Percentiles rank a stretch among this genome's conserved stretches.
phyloP scores from a whole-genome alignment of 2,888 invertebrate species.

The Drosophila kambysellisi region DNA sequence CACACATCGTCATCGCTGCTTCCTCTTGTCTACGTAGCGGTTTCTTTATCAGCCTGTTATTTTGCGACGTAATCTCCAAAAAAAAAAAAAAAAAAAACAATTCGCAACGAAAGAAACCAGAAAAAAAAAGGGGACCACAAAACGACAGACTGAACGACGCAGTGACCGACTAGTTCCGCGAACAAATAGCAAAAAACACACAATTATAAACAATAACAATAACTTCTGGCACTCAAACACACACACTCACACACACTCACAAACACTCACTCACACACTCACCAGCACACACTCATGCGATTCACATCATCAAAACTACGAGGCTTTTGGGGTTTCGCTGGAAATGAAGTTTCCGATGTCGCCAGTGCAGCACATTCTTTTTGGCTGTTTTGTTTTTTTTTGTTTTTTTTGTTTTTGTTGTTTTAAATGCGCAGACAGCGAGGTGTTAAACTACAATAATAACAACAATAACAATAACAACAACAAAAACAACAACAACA shows the following conservation, averaged over 20 bases:
- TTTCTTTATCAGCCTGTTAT: conserved; percentile 49
- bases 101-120: background rate
- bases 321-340: conserved; percentile 27
- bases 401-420: conserved; percentile 1
- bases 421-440: conserved; percentile 47
- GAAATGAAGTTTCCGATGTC: conserved; percentile 58
- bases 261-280: conserved; percentile 13
- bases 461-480: conserved; percentile 20
- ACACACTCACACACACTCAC: background rate
- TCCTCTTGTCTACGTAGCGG: conserved; percentile 22
- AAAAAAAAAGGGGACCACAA: conserved; percentile 1
- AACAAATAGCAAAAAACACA: conserved; percentile 26
- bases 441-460: conserved; percentile 58
- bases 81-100: conserved; percentile 26
- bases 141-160: conserved; percentile 10
- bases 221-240: background rate
- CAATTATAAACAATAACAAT: conserved; percentile 54
- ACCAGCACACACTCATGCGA: background rate
- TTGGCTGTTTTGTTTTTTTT: conserved; percentile 2
- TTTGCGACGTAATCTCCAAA: conserved; percentile 54
- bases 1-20: conserved; percentile 17
- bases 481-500: conserved; percentile 25
- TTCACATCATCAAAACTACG: conserved; percentile 26
- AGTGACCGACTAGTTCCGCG: conserved; percentile 59
- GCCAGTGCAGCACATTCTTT: conserved; percentile 59